Evolutionary conservation across 2,888 invertebrate genomes (phyloP), one percentile per base, ranked within the genome.

Genomic region (Tricholauxania praeusta): DNA sequence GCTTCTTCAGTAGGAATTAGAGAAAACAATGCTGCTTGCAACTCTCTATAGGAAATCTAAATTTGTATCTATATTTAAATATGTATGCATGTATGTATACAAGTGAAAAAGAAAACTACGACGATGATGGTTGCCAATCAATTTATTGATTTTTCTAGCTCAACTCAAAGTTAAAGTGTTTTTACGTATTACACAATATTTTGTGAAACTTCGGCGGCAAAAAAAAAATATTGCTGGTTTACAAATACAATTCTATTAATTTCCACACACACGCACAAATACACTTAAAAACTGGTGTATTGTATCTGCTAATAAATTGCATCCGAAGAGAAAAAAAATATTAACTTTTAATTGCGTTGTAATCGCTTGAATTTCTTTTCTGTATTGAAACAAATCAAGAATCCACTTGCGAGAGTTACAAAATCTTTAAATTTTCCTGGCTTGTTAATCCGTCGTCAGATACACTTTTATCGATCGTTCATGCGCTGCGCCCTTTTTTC

Each of bases 121-220:
- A 64, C 59, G 60, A 69, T 74, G 72, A 76, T 78, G 77, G 76
- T 76, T 73, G 77, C 76, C 77, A 72, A 77, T 77, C 77, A 75
- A 78, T 78, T 76, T 78, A 78, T 77, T 75, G 78, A 78, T 78
- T 78, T 78, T 78, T 74, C 73, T 52, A 14, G 8, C 14, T 4
- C 48, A 59, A 51, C 48, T 4, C 48, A 59, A 51, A 28, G 63
- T 63, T 17, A 10, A 39, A 39, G 10, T 39, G 8, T 39, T 39
- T 39, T 39, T 39, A 39, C 39, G 39, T 39, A 39, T 39, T 39
- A 39, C 39, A 39, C 39, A 39, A 39, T 39, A 39, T 39, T 39
- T 39, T 39, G 39, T 39, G 39, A 39, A 39, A 10, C 39, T 39
- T 39, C 39, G 39, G 39, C 39, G 39, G 39, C 10, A 39, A 39